Percentiles rank a stretch among this genome's conserved stretches.
Conservation (phyloP, 2,797 vertebrate species). For the Taeniopygia guttata region DNA sequence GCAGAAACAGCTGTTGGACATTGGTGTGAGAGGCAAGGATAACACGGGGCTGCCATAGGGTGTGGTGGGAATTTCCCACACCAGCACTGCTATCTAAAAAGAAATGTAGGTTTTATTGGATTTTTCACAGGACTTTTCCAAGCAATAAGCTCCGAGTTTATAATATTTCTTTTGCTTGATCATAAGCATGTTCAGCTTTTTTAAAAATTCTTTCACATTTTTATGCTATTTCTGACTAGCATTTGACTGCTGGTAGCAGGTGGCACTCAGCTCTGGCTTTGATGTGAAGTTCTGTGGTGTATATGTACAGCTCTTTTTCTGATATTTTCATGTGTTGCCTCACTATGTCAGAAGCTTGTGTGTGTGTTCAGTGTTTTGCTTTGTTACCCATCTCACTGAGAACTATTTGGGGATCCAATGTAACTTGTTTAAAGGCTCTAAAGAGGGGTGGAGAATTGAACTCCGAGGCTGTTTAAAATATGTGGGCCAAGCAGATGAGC, state of each 20-base stretch:
- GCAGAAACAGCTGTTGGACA: background rate
- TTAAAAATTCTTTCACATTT: background rate
- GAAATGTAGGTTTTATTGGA: background rate
- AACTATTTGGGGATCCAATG: background rate
- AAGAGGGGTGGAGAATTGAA: background rate
- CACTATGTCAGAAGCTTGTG: background rate
- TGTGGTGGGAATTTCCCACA: background rate
- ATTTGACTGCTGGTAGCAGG: background rate
- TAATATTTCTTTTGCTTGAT: background rate
- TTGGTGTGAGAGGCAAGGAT: background rate
- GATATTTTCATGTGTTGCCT: background rate
- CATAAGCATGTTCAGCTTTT: background rate
- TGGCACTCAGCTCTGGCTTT: background rate
- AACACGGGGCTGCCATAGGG: rapidly evolving
- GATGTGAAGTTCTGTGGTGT: background rate
- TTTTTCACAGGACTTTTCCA: background rate
- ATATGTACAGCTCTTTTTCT: background rate
- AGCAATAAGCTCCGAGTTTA: background rate
- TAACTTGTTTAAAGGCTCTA: background rate
- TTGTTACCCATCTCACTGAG: background rate
- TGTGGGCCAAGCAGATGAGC: rapidly evolving
- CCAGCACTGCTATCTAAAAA: background rate
- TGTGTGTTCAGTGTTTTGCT: background rate
- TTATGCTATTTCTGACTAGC: background rate
- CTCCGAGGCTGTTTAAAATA: background rate